Evolutionary conservation across 1,140 invertebrate species (phyloP).

Genomic region (Scaptomyza montana): DNA sequence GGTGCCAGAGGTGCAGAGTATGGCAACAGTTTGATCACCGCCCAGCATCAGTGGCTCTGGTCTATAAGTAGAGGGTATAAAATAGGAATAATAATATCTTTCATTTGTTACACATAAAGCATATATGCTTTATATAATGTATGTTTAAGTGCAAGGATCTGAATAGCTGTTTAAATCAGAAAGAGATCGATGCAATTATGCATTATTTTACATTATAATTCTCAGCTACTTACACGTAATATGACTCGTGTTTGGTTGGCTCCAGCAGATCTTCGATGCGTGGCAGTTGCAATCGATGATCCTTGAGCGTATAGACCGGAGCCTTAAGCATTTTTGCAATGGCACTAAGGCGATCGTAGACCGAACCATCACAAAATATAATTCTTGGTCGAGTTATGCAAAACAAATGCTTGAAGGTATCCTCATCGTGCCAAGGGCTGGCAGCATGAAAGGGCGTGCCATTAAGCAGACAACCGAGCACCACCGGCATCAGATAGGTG

Average conservation of each 20-base stretch:
- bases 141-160: too few relatives aligned
- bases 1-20: constrained; percentile 88
- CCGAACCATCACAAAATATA: constrained; percentile 76
- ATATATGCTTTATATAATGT: too few relatives aligned
- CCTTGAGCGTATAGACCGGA: constrained; percentile 71
- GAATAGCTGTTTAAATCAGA: background rate
- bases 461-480: constrained; percentile 75
- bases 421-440: constrained; percentile 71
- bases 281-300: constrained; percentile 61
- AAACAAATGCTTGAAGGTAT: constrained; percentile 76
- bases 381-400: constrained; percentile 71
- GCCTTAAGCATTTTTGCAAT: constrained; percentile 68
- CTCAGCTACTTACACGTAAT: constrained; percentile 65
- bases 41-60: constrained; percentile 67
- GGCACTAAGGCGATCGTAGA: constrained; percentile 58
- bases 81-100: too few relatives aligned
- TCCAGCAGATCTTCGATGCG: constrained; percentile 75
- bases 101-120: too few relatives aligned
- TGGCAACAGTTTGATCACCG: constrained; percentile 74
- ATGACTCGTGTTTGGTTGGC: constrained; percentile 64
- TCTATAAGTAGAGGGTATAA: constrained; percentile 23
- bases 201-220: too few relatives aligned
- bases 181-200: too few relatives aligned
- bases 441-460: constrained; percentile 77
- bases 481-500: constrained; percentile 76